Base-by-base conservation (phyloP, 2,888 invertebrate genomes). In the Phlogophora meticulosa region DNA sequence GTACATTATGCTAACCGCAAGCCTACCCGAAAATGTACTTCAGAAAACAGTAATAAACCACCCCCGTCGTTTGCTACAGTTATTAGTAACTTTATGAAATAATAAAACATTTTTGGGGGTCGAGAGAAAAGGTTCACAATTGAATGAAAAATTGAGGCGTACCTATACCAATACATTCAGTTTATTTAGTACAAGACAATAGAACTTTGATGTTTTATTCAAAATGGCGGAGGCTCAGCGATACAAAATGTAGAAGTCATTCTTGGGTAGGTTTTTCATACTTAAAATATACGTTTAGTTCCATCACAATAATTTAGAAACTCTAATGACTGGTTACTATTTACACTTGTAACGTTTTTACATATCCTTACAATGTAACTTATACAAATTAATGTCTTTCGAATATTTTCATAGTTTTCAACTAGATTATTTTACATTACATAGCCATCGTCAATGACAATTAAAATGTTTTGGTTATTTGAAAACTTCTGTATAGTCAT, bases 311-410 rank as follows among this genome's bases (percentile, higher is more conserved):
- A 65, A 81, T 69, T 60, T 57, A 43, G 17, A 80, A 80, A 72
- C 40, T 62, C 72, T 81, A 81, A 52, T 64, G 72, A 71, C 45
- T 57, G 63, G 36, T 73, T 66, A 75, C 60, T 83, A 81, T 83
- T 74, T 83, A 83, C 83, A 83, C 10, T 53, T 46, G 28, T 58
- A 84, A 84, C 79, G 69, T 81, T 78, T 83, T 76, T 81, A 83
- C 79, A 82, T 58, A 43, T n/a, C 5, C 71, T 73, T 79, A 76
- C 11, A 36, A 49, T 52, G 24, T 60, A 36, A 43, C 4, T 46
- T 38, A 60, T 52, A 64, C 52, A 71, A 72, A 72, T 49, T 66
- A 73, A 72, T 67, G 38, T 51, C 32, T 53, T 58, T 61, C 48
- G 56, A 72, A 48, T 80, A 80, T 72, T 74, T 76, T 63, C 42